Base-by-base conservation (phyloP, 2,113 vertebrate species). In the Neopipo cinnamomea region DNA sequence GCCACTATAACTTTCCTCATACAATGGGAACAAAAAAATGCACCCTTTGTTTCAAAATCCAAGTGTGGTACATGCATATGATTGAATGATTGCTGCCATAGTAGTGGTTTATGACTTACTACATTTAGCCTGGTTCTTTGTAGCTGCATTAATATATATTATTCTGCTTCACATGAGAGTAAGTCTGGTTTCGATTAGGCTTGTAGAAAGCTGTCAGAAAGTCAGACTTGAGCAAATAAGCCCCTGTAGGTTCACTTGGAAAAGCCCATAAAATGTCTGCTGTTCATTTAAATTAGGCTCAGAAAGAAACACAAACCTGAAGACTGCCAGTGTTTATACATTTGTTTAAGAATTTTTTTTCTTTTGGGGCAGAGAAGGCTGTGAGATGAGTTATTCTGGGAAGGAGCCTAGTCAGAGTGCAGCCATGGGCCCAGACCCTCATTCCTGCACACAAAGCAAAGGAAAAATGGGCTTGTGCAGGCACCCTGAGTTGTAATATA, bases 121-220 rank as follows among this genome's bases (percentile, higher is more conserved):
- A 55, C 90, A 92, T 96, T 96, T 92, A 95, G 94, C 79, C 79
- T 93, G 41, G 85, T 91, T 95, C 85, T 96, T 52, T 52, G 88
- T 89, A 85, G 92, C 91, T 91, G 80, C 22, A 0, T 93, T 78
- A 90, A 96, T 95, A 95, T 70, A 96, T 62, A 94, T 97, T 84
- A 74, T 75, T 92, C 92, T 90, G 63, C 62, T 97, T 96, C 76
- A 6, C 71, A 85, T 68, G 77, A 85, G 81, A 89, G 72, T 28
- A 79, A 88, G 88, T 95, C 97, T 98, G 98, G 93, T 97, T 96
- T 95, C 97, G 94, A 98, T 98, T 98, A 98, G 71, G 58, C 62
- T 59, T 53, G 78, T 66, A 83, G 93, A 66, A 53, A 97, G 77
- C 93, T 91, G 89, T 94, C 94, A 94, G 95, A 97, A 95, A 97